Percentiles rank a stretch among this genome's conserved stretches.
phyloP scores from a whole-genome alignment of 2,113 vertebrate species.

The Serinus canaria region DNA sequence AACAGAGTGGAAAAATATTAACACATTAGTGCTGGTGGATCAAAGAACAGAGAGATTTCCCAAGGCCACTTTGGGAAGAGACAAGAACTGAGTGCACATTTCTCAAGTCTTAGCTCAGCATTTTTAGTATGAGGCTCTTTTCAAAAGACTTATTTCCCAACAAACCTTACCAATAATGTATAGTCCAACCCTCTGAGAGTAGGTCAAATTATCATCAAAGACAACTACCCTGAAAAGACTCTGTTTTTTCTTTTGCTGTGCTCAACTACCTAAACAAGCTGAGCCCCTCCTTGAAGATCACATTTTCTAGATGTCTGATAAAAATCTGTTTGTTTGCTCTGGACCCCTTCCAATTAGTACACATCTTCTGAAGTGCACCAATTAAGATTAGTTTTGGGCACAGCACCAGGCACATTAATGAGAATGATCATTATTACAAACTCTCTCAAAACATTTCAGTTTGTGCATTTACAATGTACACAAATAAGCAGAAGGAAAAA shows the following conservation, averaged over 20 bases:
- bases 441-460: neutral
- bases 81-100: neutral
- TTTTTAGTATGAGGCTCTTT: neutral
- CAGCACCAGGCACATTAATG: conserved; percentile 35
- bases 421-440: conserved; percentile 21
- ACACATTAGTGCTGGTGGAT: neutral
- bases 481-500: conserved; percentile 6
- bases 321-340: conserved; percentile 35
- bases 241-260: neutral
- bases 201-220: neutral
- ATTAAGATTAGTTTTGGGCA: conserved; percentile 51
- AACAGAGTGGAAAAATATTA: conserved; percentile 43
- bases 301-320: conserved; percentile 38
- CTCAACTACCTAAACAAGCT: conserved; percentile 1
- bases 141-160: neutral
- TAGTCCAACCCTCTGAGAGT: neutral
- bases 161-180: neutral
- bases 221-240: neutral
- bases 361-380: conserved; percentile 48
- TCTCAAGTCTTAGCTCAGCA: neutral
- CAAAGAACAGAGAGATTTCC: conserved; percentile 22
- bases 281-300: neutral
- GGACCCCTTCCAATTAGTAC: neutral
- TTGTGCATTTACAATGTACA: neutral
- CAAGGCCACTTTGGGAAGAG: neutral